phyloP scores from a whole-genome alignment of 1,140 invertebrate genomes.

The Drosophila melanica region DNA sequence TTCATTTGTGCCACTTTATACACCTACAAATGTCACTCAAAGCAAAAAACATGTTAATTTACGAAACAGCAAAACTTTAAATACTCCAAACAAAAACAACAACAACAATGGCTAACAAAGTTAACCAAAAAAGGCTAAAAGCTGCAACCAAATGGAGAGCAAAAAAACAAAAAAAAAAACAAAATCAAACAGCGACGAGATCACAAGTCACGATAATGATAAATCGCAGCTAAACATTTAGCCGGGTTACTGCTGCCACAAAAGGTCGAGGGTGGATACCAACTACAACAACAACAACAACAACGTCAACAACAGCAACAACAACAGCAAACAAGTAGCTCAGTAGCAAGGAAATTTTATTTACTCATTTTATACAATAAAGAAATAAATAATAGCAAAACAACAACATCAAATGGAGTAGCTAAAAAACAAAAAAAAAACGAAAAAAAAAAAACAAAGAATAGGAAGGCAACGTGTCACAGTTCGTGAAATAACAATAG shows the following conservation, averaged over 20 bases:
- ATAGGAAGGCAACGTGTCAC: constrained; percentile 72
- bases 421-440: constrained; percentile 33
- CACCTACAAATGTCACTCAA: constrained; percentile 82
- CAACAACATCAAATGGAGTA: constrained; percentile 40
- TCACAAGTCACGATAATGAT: constrained; percentile 84
- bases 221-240: constrained; percentile 83
- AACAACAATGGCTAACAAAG: constrained; percentile 42
- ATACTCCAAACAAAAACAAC: constrained; percentile 34
- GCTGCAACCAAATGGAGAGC: constrained; percentile 51
- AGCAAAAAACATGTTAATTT: constrained; percentile 81
- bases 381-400: constrained; percentile 77
- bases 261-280: constrained; percentile 83
- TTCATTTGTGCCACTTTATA: constrained; percentile 82
- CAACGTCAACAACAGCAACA: constrained; percentile 26
- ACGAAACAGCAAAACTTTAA: constrained; percentile 57
- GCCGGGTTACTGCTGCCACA: constrained; percentile 72
- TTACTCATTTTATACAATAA: constrained; percentile 80
- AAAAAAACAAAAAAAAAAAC: constrained; percentile 38
- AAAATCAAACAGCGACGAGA: constrained; percentile 71
- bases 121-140: constrained; percentile 54
- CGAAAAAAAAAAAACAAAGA: constrained; percentile 30
- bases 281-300: constrained; percentile 36
- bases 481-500: constrained; percentile 84
- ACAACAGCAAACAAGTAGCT: constrained; percentile 37
- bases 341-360: constrained; percentile 75